Base-by-base conservation (phyloP, 1,140 invertebrate genomes). In the Brachionus angularis region DNA sequence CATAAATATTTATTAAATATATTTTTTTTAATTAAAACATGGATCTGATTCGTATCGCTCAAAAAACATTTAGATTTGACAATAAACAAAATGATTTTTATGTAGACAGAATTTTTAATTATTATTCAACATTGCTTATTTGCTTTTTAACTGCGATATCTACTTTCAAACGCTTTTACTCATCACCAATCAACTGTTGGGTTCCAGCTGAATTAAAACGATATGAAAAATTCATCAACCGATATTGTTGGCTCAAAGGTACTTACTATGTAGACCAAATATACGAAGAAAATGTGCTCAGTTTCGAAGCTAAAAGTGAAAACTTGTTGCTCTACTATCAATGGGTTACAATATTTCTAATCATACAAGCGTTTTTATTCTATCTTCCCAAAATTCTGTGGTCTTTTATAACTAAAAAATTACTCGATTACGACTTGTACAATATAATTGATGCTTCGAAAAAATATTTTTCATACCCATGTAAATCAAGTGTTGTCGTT, bases 311-410 rank as follows among this genome's bases (percentile, higher is more conserved):
- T 5, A 33, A 33, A 14, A 16, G 49, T 25, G 46, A 67, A 34
- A 23, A 42, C 31, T 44, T 71, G 25, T 33, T 72, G 2, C 33
- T 31, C 44, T 72, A 72, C 10, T 72, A 72, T 53, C 71, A 72
- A 55, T 72, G 62, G 91, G 90, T 95, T 36, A 91, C 90, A 78
- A 89, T 91, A 74, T 85, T 91, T 72, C 84, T 94, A 55, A 78
- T 79, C 77, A 86, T 86, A 8, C 86, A 95, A 89, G 92, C 92
- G 74, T 91, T 95, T 81, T 83, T 96, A 75, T 96, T 96, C 84
- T 96, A 96, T 84, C 89, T 91, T 73, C 93, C 93, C 47, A 86
- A 92, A 31, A 33, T 77, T 3, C 29, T 78, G 4, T 80, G 79
- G 79, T 14, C 25, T 61, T 44, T 61, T 61, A 14, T 39, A 0